Percentiles rank a stretch among this genome's conserved stretches.
Conservation (phyloP, 2,797 vertebrate genomes). For the Neoniphon sammara region DNA sequence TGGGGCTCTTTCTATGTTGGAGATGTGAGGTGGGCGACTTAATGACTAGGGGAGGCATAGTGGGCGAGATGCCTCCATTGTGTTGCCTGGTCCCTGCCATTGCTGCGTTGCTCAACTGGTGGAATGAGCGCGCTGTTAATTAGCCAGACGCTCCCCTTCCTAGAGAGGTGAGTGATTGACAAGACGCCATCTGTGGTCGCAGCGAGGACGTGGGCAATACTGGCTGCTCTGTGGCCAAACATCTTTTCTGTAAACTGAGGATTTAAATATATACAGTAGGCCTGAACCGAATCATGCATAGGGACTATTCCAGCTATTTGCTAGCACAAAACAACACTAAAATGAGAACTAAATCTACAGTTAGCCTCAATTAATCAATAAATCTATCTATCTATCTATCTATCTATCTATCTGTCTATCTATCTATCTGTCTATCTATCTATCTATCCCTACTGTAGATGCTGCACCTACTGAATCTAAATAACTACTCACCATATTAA, state of each 20-base stretch:
- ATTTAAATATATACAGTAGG: constrained; percentile 24
- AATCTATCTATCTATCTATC: constrained; percentile 23
- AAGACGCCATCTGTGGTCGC: constrained; percentile 65
- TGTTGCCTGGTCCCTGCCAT: constrained; percentile 34
- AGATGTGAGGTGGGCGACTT: constrained; percentile 77
- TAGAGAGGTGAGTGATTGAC: constrained; percentile 67
- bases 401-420: constrained; percentile 30
- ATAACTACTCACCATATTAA: no score
- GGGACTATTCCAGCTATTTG: constrained; percentile 8
- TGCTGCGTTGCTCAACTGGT: constrained; percentile 50
- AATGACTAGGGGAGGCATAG: constrained; percentile 72
- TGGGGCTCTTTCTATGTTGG: constrained; percentile 60
- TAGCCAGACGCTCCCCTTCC: constrained; percentile 54
- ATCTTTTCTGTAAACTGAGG: constrained; percentile 36
- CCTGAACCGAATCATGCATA: background rate
- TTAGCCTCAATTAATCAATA: no score
- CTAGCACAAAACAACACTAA: constrained; percentile 3
- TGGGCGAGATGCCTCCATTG: constrained; percentile 68
- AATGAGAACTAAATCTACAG: no score
- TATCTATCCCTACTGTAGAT: no score
- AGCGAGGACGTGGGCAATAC: constrained; percentile 44
- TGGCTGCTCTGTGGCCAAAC: constrained; percentile 22
- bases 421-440: constrained; percentile 10
- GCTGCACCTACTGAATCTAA: no score
- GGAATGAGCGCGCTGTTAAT: constrained; percentile 62